These are phyloP conservation scores for Hippocampus zosterae DNA, from an alignment of 2,113 vertebrate genomes.

Conservation along the genomic window DNA sequence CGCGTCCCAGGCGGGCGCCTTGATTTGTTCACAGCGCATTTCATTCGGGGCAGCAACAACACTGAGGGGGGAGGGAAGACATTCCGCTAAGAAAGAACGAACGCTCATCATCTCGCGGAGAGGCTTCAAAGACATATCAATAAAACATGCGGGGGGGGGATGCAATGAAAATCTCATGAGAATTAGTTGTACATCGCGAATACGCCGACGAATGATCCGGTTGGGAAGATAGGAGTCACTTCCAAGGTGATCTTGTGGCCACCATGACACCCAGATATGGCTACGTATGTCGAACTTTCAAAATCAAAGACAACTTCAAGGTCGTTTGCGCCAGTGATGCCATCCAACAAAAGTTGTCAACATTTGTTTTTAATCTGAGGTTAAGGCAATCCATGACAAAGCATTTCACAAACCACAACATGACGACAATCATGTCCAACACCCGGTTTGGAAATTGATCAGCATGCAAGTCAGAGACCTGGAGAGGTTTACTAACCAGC, in stretches of 20 bases:
- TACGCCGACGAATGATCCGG: no score
- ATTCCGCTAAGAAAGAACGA: constrained; percentile 21
- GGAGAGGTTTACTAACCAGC: constrained; percentile 68
- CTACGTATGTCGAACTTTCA: background rate
- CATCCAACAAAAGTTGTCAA: constrained; percentile 29
- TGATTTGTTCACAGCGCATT: constrained; percentile 58
- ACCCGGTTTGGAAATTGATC: constrained; percentile 68
- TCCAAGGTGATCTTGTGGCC: background rate
- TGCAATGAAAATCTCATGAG: constrained; percentile 10
- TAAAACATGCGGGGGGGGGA: background rate
- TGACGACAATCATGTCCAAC: constrained; percentile 72
- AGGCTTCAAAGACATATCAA: constrained; percentile 32
- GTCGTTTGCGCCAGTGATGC: background rate
- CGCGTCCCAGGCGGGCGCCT: constrained; percentile 57
- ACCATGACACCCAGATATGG: background rate
- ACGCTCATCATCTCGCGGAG: constrained; percentile 17
- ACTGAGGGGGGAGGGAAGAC: constrained; percentile 23
- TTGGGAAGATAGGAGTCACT: background rate
- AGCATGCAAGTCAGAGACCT: constrained; percentile 75
- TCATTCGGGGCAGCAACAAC: constrained; percentile 55
- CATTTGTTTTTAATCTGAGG: constrained; percentile 72
- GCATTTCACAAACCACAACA: constrained; percentile 75
- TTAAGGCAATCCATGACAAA: constrained; percentile 82
- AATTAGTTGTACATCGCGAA: background rate
- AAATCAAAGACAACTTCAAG: background rate